A percentile compares a stretch with the other conserved stretches of the same genome.
Evolutionary conservation across 1,140 invertebrate genomes (phyloP).

Genomic region (Cyclina sinensis): DNA sequence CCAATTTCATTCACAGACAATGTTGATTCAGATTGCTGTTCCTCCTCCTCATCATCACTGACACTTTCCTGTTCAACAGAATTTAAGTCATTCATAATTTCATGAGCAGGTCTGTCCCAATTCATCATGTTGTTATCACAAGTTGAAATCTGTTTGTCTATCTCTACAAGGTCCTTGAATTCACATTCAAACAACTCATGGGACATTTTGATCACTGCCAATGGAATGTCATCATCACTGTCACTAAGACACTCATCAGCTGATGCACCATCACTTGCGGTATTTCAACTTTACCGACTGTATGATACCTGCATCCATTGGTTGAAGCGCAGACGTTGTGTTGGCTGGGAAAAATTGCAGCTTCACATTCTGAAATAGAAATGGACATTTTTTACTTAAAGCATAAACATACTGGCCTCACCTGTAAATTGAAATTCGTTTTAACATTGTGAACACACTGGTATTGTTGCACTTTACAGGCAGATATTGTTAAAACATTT

Average conservation of each 20-base stretch:
- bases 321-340: slow-evolving; percentile 70
- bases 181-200: background rate
- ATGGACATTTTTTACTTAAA: too few species aligned
- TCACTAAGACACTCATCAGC: background rate
- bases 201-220: background rate
- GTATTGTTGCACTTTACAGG: too few species aligned
- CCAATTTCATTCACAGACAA: background rate
- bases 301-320: slow-evolving; percentile 74
- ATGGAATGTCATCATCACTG: background rate
- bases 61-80: background rate
- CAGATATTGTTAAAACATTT: too few species aligned
- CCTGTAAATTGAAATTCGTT: too few species aligned
- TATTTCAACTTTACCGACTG: slow-evolving; percentile 62
- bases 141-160: background rate
- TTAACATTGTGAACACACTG: too few species aligned
- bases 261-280: background rate
- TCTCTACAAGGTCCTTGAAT: background rate
- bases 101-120: background rate
- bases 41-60: background rate
- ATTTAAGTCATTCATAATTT: background rate
- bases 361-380: slow-evolving; percentile 9
- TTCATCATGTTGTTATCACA: slow-evolving; percentile 12
- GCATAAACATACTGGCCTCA: too few species aligned
- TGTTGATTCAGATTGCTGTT: background rate
- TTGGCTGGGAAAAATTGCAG: slow-evolving; percentile 65